Conservation (phyloP, 2,888 invertebrate genomes). For the Aphidius colemani region DNA sequence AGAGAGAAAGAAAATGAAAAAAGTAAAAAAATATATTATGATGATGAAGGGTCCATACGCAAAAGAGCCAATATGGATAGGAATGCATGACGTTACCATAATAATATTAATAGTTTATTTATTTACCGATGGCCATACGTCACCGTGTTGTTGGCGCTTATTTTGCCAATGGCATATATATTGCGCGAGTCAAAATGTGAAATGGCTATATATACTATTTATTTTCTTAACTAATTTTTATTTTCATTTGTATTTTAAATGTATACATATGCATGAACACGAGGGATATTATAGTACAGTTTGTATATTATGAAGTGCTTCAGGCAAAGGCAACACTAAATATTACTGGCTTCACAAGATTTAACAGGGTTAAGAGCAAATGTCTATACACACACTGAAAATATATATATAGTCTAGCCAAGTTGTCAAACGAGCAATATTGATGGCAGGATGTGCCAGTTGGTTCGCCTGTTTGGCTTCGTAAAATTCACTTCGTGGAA, state of each 20-base stretch:
- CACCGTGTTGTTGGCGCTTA: conserved; percentile 42
- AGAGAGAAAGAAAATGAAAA: background rate
- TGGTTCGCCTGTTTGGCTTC: conserved; percentile 27
- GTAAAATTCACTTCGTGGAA: conserved; percentile 25
- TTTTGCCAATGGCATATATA: conserved; percentile 21
- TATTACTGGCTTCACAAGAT: conserved; percentile 49
- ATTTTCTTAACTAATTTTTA: background rate
- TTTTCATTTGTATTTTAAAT: background rate
- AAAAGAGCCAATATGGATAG: conserved; percentile 58
- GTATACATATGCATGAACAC: too few species aligned
- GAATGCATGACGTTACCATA: conserved; percentile 60
- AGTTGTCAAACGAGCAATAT: conserved; percentile 57
- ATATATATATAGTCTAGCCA: conserved; percentile 38
- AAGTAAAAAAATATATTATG: conserved; percentile 33
- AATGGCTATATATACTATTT: conserved; percentile 5
- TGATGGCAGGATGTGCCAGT: conserved; percentile 55
- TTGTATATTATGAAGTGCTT: conserved; percentile 38
- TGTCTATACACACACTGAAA: conserved; percentile 19
- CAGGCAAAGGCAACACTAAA: conserved; percentile 55
- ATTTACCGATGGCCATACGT: conserved; percentile 59
- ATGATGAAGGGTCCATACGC: conserved; percentile 41
- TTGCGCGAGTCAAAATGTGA: conserved; percentile 31
- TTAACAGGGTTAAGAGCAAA: conserved; percentile 47
- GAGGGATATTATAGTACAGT: background rate
- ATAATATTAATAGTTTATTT: conserved; percentile 60